Base-by-base conservation (phyloP, 2,797 vertebrate species). In the Bovichtus variegatus region DNA sequence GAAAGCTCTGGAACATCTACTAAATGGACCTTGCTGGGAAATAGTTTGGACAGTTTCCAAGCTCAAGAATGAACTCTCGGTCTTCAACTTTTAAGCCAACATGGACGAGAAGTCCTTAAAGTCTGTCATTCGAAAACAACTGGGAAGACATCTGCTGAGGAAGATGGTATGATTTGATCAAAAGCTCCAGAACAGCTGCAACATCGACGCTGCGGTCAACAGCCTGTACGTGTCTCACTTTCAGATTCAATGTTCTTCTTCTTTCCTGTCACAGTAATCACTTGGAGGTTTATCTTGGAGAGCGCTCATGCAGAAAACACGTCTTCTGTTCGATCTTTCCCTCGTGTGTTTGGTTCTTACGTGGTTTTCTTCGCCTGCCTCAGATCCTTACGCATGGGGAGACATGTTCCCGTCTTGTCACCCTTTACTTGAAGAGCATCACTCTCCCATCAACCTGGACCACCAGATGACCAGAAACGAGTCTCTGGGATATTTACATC, bases 361-460 rank as follows among this genome's bases (percentile, higher is more conserved):
- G 3, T 66, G 49, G 2, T 38, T n/a, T 70, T 41, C 25, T 36
- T 29, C 69, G 0, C 6, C 44, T 2, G 47, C 75, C 6, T 63
- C 62, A 96, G 95, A 94, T 84, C 91, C 94, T 3, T 94, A 95
- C 6, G 80, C 93, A 0, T 96, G 95, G 94, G 94, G 94, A 25
- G 89, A 94, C 53, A 64, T 18, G 10, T 93, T 91, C 78, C 87
- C 91, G 0, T 96, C 88, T 5, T 97, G 90, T 74, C 92, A 89
- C 88, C 94, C 91, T 36, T 80, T 31, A 83, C 94, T 21, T 89
- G 95, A 43, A 89, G 93, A 2, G 21, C 84, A 92, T 63, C 97
- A 97, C 85, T 97, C 96, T 0, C 97, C 97, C 0, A 95, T 98
- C 76, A 92, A 97, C 65, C 94, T 97, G 27, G 94, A 96, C 72